Base-by-base conservation (phyloP, 1,140 invertebrate species). In the Drosophila eugracilis region DNA sequence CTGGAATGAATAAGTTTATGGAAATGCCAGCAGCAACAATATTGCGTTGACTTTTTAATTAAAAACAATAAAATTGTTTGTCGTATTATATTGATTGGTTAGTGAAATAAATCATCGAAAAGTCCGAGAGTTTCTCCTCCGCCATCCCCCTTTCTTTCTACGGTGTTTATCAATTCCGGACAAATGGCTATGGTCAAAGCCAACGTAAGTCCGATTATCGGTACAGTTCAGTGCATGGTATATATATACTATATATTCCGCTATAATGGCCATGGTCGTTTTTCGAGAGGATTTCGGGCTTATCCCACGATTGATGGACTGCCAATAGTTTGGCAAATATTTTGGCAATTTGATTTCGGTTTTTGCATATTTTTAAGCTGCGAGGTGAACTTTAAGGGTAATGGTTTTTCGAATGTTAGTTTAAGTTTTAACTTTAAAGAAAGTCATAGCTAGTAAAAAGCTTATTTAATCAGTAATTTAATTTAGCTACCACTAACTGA, bases 21-120 rank as follows among this genome's bases (percentile, higher is more conserved):
- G 21, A 78, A 37, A 53, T 47, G 59, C 62, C 66, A 48, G 21
- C 39, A 71, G 44, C 44, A 66, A 67, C 65, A 86, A 81, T 80
- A 81, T 84, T 72, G 57, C 76, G 83, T 77, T 85, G 83, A 86
- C 81, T 85, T 85, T 85, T 85, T 86, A 85, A 85, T 85, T 81
- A 85, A 86, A 80, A 73, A 52, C 57, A 80, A 86, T 60, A 84
- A 74, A 69, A 67, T 52, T 52, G 45, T 67, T 65, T 47, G 55
- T 45, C 60, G 41, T 21, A 62, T 36, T 60, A 45, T 65, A 36
- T 60, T 41, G 57, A 47, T 65, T 47, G 30, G 39, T 21, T 21
- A 26, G 28, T 30, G 15, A 15, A 59, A 59, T 59, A 45, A 59
- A 59, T 59, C 45, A 59, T 37, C 45, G 21, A n/a, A n/a, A n/a